Percentiles rank a stretch among this genome's conserved stretches.
Conservation (phyloP, 2,113 vertebrate species). For the cat (Felis catus) region DNA sequence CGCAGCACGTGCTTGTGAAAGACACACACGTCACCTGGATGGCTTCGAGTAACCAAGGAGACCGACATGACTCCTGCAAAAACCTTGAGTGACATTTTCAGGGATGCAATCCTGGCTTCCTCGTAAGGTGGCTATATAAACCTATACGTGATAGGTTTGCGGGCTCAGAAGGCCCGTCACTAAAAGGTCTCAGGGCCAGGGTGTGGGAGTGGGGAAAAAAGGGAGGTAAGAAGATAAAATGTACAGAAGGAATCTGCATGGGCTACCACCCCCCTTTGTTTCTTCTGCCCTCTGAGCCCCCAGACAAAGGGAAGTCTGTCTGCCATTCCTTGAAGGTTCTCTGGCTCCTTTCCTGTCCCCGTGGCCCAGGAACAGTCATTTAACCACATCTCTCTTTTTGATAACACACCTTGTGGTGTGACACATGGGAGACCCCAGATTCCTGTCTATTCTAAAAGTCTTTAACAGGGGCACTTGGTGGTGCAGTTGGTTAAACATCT, state of each 20-base stretch:
- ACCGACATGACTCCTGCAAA: slow-evolving; percentile 26
- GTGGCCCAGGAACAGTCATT: accelerated
- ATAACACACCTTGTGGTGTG: neutral
- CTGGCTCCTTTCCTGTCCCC: neutral
- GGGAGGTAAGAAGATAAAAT: neutral
- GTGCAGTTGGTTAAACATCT: too few relatives aligned
- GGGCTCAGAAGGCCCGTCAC: neutral
- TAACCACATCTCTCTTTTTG: neutral
- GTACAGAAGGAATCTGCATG: neutral
- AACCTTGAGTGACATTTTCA: slow-evolving; percentile 44
- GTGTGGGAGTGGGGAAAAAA: too few relatives aligned
- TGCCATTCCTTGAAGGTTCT: neutral
- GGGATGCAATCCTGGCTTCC: neutral
- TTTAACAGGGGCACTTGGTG: too few relatives aligned
- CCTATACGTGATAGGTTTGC: too few relatives aligned
- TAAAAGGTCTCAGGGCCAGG: neutral
- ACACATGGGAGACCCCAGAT: neutral
- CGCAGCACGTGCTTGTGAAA: neutral
- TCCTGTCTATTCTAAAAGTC: neutral
- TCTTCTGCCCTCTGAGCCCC: neutral
- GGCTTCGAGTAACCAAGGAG: slow-evolving; percentile 52
- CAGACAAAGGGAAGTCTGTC: neutral
- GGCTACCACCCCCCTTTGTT: accelerated
- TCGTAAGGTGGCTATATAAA: neutral
- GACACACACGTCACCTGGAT: neutral